These are phyloP conservation scores for Meloidogyne chitwoodi DNA, from an alignment of 1,140 invertebrate genomes.

Conservation along the genomic window DNA sequence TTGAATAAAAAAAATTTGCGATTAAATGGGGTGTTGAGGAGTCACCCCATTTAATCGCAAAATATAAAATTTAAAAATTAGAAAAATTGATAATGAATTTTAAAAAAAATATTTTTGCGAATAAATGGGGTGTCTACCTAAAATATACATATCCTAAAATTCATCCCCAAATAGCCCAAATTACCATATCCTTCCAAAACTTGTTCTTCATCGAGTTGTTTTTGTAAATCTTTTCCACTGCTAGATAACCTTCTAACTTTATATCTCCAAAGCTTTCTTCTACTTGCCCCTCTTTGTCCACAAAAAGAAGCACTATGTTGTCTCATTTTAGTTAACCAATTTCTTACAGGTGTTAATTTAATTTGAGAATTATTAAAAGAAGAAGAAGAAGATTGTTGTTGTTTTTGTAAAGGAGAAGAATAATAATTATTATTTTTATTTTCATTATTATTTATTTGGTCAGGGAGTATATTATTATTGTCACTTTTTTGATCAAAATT, in stretches of 20 bases:
- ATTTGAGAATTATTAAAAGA: background rate
- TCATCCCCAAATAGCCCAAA: too few relatives aligned
- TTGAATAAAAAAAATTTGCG: too few relatives aligned
- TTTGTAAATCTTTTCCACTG: background rate
- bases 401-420: background rate
- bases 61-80: too few relatives aligned
- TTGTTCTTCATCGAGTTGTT: background rate
- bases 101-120: too few relatives aligned
- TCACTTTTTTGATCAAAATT: background rate
- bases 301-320: background rate
- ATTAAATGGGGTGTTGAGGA: too few relatives aligned
- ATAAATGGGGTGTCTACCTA: too few relatives aligned
- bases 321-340: background rate
- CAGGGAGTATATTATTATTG: slow-evolving; percentile 3
- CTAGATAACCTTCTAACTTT: background rate
- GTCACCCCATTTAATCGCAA: too few relatives aligned
- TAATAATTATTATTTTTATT: background rate
- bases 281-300: background rate
- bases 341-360: background rate
- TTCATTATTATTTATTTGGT: slow-evolving; percentile 1
- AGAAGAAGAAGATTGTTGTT: too few relatives aligned
- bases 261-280: background rate
- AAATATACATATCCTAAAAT: too few relatives aligned
- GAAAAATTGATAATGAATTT: too few relatives aligned
- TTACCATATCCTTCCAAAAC: background rate